These are phyloP conservation scores for Columbina picui DNA, from an alignment of 2,113 vertebrate genomes.

Conservation along the genomic window DNA sequence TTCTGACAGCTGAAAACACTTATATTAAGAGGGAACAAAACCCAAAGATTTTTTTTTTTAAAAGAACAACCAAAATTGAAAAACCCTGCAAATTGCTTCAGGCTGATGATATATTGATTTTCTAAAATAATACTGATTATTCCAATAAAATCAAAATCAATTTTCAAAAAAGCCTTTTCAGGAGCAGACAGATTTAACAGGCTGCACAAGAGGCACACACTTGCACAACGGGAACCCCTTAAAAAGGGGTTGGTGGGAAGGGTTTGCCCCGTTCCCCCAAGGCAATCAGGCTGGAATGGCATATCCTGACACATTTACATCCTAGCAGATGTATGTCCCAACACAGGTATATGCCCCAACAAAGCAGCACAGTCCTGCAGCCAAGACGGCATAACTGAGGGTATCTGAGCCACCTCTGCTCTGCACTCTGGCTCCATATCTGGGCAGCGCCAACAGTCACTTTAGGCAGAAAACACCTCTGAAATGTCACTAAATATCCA, in stretches of 20 bases:
- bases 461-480: neutral
- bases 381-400: neutral
- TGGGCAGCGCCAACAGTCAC: fast-evolving
- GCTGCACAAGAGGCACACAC: fast-evolving
- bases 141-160: conserved; percentile 36
- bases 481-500: neutral
- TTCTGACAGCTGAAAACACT: neutral
- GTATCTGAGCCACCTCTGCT: neutral
- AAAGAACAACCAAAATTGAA: neutral
- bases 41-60: neutral
- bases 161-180: neutral
- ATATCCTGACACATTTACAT: neutral
- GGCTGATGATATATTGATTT: conserved; percentile 27
- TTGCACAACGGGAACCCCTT: fast-evolving
- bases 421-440: neutral
- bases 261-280: fast-evolving
- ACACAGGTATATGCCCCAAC: fast-evolving
- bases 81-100: neutral
- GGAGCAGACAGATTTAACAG: neutral
- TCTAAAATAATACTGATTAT: conserved; percentile 52
- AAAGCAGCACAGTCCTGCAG: fast-evolving
- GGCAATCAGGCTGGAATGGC: neutral
- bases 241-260: neutral
- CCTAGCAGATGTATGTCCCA: neutral
- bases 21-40: neutral